Percentiles rank a stretch among this genome's conserved stretches.
phyloP scores from a whole-genome alignment of 2,888 invertebrate species.

The Sclerodermus sp. region DNA sequence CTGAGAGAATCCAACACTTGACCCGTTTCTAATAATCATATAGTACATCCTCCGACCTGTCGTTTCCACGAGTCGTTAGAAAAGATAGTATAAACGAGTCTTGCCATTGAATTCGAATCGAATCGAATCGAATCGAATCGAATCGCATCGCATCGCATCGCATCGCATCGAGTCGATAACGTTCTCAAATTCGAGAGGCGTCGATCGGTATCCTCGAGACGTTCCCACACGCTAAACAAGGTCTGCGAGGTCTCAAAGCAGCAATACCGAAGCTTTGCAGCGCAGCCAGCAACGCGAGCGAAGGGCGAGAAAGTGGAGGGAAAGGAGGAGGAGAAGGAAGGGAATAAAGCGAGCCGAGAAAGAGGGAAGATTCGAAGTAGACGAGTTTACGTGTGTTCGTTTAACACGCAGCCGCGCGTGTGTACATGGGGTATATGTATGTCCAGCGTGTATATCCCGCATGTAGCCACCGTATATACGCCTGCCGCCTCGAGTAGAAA shows the following conservation, averaged over 20 bases:
- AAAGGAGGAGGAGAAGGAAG: conserved; percentile 1
- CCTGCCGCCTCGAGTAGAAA: conserved; percentile 1
- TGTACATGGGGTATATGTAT: conserved; percentile 16
- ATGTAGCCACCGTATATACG: conserved; percentile 12
- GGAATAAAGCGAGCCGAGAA: not conserved
- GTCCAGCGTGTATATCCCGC: conserved; percentile 23
- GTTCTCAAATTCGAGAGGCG: conserved; percentile 1
- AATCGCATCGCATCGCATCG: not conserved
- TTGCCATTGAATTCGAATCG: not conserved
- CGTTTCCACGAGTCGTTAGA: too few species aligned
- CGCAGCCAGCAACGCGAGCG: not conserved
- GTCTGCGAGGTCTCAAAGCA: conserved; percentile 1
- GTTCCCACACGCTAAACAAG: conserved; percentile 4
- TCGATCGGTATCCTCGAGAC: not conserved
- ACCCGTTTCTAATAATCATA: too few species aligned
- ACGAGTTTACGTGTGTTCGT: conserved; percentile 18
- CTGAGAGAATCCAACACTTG: too few species aligned
- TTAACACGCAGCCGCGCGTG: not conserved
- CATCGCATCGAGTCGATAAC: not conserved
- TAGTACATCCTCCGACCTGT: too few species aligned
- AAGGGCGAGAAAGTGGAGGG: not conserved
- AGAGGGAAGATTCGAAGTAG: not conserved
- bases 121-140: not conserved
- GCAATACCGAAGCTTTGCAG: conserved; percentile 3
- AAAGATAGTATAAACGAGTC: too few species aligned